These are phyloP conservation scores for Agrilus planipennis DNA, from an alignment of 1,140 invertebrate species.

Conservation along the genomic window DNA sequence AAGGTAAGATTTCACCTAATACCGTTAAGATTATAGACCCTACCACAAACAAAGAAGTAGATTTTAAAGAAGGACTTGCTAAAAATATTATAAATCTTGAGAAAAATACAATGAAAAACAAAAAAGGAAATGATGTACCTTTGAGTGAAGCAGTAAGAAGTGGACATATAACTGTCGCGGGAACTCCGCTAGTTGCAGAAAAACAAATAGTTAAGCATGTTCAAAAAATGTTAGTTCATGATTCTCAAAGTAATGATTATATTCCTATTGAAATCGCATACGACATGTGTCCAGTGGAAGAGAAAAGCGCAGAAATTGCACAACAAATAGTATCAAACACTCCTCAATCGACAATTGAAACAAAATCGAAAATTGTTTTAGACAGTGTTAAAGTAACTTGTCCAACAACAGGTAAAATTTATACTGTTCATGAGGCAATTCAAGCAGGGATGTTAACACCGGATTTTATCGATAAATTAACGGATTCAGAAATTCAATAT, in stretches of 20 bases:
- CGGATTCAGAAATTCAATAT: conserved; percentile 26
- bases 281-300: conserved; percentile 62
- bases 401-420: conserved; percentile 37
- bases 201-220: conserved; percentile 40
- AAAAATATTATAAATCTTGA: conserved; percentile 62
- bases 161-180: conserved; percentile 56
- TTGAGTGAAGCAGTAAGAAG: conserved; percentile 65
- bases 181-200: conserved; percentile 55
- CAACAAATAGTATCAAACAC: conserved; percentile 13
- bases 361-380: conserved; percentile 1
- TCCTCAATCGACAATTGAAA: background rate
- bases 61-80: conserved; percentile 62
- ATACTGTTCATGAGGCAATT: conserved; percentile 42
- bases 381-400: conserved; percentile 28
- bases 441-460: conserved; percentile 39
- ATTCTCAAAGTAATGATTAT: conserved; percentile 65
- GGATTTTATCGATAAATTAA: conserved; percentile 18
- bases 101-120: conserved; percentile 57
- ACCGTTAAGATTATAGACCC: conserved; percentile 70
- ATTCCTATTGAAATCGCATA: conserved; percentile 68
- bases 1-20: conserved; percentile 50
- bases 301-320: conserved; percentile 40
- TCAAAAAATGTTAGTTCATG: conserved; percentile 54
- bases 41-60: conserved; percentile 51
- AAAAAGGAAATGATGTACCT: conserved; percentile 49